phyloP scores from a whole-genome alignment of 2,888 invertebrate species.

The Toxonevra muliebris region DNA sequence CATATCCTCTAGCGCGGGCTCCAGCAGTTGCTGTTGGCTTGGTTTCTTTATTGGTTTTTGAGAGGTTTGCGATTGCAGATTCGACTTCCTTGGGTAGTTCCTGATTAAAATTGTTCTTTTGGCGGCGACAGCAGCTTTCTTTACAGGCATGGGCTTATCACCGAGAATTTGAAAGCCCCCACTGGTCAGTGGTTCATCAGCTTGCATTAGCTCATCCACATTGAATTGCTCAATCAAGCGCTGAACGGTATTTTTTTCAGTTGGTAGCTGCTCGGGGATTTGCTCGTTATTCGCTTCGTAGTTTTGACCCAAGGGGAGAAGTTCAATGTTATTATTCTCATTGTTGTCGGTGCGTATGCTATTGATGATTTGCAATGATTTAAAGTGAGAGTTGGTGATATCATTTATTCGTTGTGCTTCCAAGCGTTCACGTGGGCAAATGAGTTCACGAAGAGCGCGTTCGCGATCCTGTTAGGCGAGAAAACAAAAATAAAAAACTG shows the following conservation, averaged over 20 bases:
- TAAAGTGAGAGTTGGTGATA: conserved; percentile 61
- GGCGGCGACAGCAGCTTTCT: conserved; percentile 55
- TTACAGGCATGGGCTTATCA: conserved; percentile 58
- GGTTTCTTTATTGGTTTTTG: conserved; percentile 31
- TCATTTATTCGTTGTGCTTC: conserved; percentile 61
- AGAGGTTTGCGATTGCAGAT: conserved; percentile 25
- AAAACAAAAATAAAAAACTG: neutral
- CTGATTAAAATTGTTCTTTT: conserved; percentile 51
- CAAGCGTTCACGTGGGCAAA: conserved; percentile 59
- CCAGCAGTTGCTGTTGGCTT: conserved; percentile 34
- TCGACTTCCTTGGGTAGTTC: conserved; percentile 40
- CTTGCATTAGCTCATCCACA: conserved; percentile 62
- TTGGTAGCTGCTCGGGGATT: conserved; percentile 45
- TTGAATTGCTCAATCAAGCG: conserved; percentile 57
- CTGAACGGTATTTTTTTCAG: conserved; percentile 53
- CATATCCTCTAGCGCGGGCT: conserved; percentile 51
- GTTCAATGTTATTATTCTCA: conserved; percentile 63
- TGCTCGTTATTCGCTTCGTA: conserved; percentile 37
- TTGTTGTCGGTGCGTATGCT: conserved; percentile 62
- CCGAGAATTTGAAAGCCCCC: conserved; percentile 49
- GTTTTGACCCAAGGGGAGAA: conserved; percentile 48
- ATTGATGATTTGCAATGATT: conserved; percentile 62
- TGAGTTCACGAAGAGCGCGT: conserved; percentile 52
- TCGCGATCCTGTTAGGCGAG: conserved; percentile 54
- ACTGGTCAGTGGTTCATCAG: conserved; percentile 51